Base-by-base conservation (phyloP, 2,888 invertebrate genomes). In the Rotaria sp. region DNA sequence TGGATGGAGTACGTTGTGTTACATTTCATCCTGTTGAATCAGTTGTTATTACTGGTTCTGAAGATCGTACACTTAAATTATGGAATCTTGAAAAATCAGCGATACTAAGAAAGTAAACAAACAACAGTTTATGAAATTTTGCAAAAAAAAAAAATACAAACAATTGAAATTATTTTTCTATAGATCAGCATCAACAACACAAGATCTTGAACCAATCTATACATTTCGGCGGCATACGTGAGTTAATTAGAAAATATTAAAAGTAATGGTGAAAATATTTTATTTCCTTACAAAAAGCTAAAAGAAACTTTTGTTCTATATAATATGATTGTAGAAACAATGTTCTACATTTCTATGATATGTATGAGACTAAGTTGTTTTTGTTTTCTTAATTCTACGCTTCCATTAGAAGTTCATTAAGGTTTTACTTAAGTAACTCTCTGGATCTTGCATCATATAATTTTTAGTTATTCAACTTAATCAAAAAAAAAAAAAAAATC, bases 11-110 rank as follows among this genome's bases (percentile, higher is more conserved):
- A 84, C 88, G 92, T 74, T 91, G 91, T 7, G 89, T 92, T 88
- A 92, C 91, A 50, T 92, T 92, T 89, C 92, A 92, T 88, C 97
- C 97, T 86, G 94, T 94, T 88, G 97, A 98, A 91, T 95, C 97
- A 87, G 96, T 98, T 87, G 93, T 99, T 87, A 95, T 99, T 90
- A 98, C 99, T 50, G 98, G 97, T 67, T 96, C 96, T 87, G 99
- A 99, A 92, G 99, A 99, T 93, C 96, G 97, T 92, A 98, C 98
- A 85, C 93, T 99, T 80, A 99, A 99, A 92, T 93, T 99, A 90
- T 99, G 99, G 99, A 99, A 99, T 93, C 93, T 99, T 89, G 97
- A 97, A 91, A 96, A 96, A 92, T 97, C 97, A 93, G 97, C 97
- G 86, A 96, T 96, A 89, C 96, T 96, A 89, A 96, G 96, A 87